A percentile compares a stretch with the other conserved stretches of the same genome.
These are phyloP conservation scores for Ashinkailepas kermadecensis DNA, from an alignment of 2,888 invertebrate species.

Conservation along the genomic window DNA sequence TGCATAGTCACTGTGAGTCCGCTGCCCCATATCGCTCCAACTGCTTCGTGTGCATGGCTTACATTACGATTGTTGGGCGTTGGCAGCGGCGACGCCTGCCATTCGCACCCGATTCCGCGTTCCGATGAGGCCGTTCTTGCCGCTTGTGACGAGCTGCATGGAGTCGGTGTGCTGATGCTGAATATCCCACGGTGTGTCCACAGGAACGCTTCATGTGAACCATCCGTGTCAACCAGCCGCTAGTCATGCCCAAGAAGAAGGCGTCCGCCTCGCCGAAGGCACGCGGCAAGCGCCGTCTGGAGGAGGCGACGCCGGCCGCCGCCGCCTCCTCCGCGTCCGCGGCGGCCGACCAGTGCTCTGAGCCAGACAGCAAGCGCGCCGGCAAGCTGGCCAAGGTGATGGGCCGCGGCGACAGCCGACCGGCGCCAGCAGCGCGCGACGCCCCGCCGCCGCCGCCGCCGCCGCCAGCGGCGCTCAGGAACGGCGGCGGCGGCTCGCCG, in stretches of 20 bases:
- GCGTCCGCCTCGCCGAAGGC: slow-evolving; percentile 12
- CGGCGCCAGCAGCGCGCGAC: background rate
- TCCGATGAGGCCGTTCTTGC: no score
- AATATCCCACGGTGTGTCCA: no score
- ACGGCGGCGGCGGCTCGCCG: slow-evolving; percentile 9
- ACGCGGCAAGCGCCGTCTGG: background rate
- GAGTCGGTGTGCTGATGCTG: no score
- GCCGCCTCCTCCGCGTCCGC: background rate
- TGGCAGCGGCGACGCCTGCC: no score
- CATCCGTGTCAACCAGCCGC: background rate
- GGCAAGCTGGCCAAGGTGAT: slow-evolving; percentile 18
- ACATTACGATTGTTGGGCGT: no score
- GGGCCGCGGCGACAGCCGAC: background rate
- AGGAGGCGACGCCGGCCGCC: background rate
- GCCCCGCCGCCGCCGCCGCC: no score
- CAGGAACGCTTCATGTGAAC: background rate
- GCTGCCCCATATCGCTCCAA: no score
- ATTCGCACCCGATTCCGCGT: no score
- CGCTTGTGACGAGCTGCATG: no score
- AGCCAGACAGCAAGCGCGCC: slow-evolving; percentile 8
- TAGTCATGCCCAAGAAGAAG: slow-evolving; percentile 1
- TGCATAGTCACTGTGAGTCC: no score
- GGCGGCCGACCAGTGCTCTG: background rate
- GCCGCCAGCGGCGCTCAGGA: background rate
- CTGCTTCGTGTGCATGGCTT: no score